A percentile compares a stretch with the other conserved stretches of the same genome.
Evolutionary conservation across 2,797 vertebrate genomes (phyloP).

Genomic region (Melanotaenia boesemani): DNA sequence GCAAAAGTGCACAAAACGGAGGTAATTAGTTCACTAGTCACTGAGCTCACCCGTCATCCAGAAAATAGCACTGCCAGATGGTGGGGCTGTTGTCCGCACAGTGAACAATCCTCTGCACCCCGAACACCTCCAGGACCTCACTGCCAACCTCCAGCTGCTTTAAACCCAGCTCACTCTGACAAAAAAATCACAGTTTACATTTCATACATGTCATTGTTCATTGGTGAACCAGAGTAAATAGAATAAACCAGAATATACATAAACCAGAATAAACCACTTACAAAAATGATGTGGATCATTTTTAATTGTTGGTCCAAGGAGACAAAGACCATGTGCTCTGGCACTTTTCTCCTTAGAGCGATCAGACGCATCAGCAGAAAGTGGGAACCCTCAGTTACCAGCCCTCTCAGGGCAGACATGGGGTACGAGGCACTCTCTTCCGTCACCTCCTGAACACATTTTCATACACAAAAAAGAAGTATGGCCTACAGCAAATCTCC

Average conservation of each 20-base stretch:
- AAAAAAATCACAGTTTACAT: background rate
- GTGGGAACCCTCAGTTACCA: slow-evolving; percentile 89
- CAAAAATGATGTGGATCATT: slow-evolving; percentile 84
- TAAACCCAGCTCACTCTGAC: slow-evolving; percentile 82
- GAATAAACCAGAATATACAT: no score
- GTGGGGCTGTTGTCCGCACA: slow-evolving; percentile 58
- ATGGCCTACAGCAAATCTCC: background rate
- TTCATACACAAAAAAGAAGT: background rate
- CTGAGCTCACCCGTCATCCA: slow-evolving; percentile 86
- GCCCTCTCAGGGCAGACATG: slow-evolving; percentile 74
- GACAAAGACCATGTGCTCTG: slow-evolving; percentile 84
- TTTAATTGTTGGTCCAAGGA: slow-evolving; percentile 80
- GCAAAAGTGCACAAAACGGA: background rate
- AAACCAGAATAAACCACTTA: slow-evolving; percentile 72
- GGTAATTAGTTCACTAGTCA: background rate
- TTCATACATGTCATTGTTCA: background rate
- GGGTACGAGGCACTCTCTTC: slow-evolving; percentile 69
- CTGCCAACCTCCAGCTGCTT: slow-evolving; percentile 79
- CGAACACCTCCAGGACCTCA: slow-evolving; percentile 82
- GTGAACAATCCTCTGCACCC: slow-evolving; percentile 83
- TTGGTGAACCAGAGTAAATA: background rate
- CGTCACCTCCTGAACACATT: slow-evolving; percentile 70
- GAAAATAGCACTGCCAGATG: slow-evolving; percentile 88
- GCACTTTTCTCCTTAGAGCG: slow-evolving; percentile 76
- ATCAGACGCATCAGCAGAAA: slow-evolving; percentile 90